Base-by-base conservation (phyloP, 30 jellyfish, hydroid and myxozoan genomes). In the Haliclystus octoradiatus region DNA sequence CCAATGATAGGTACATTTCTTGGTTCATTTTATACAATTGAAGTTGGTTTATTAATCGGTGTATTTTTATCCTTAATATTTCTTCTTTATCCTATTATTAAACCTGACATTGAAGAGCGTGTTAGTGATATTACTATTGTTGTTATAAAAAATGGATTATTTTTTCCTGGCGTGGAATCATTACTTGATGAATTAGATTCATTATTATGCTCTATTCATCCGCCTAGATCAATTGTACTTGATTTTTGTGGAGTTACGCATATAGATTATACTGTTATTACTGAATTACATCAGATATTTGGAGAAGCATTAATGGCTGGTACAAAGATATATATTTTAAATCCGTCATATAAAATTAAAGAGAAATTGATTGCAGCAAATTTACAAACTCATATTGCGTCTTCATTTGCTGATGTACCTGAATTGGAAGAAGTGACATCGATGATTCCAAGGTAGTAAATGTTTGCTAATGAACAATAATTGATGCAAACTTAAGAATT, bases 21-120 rank as follows among this genome's bases (percentile, higher is more conserved):
- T 3, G 80, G 57, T 26, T 75, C 84, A 50, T 83, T 83, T 49
- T 83, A 83, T 57, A 57, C 91, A 24, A 34, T 83, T 33, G 95
- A 83, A 49, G 34, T 76, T 5, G 95, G 95, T 33, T 78, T 83
- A 15, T 26, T 76, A 1, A 65, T 70, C 27, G 95, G 95, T 13
- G 73, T 62, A 2, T 84, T 69, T 13, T 27, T 65, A 31, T 71
- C 88, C 14, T 70, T 82, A 62, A 53, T 63, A 26, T 63, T 82
- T 15, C 25, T 82, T 13, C 79, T 82, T 19, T 73, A 82, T 52
- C 89, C 94, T 0, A 26, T 23, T 26, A 62, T 74, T 19, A 70
- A 68, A 33, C 94, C 94, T 47, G 60, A 63, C 12, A 49, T 82
- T 1, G 89, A 68, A 12, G 73, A 62, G 28, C 84, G 69, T 47